Evolutionary conservation across 2,113 vertebrate species (phyloP), one percentile per base, ranked within the genome.

Genomic region (Dicentrarchus labrax): DNA sequence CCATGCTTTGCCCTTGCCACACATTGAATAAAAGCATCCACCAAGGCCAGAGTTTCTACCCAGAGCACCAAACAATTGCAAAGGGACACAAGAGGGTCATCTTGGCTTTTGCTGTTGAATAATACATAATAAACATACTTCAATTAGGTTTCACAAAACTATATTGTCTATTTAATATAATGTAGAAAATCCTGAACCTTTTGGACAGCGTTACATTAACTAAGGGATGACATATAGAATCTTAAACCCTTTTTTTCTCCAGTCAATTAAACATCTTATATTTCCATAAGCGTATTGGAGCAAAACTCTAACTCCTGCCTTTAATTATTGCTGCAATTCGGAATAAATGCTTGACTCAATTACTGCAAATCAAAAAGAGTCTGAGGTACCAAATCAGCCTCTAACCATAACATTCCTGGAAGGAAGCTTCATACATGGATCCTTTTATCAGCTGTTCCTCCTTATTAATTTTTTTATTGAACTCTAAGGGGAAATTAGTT

Each of bases 401-500:
- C 73, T 30, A 86, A 89, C 87, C 86, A 78, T 76, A 85, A 86
- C 80, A 60, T 68, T 81, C 68, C 43, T 86, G 75, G 83, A 79
- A 75, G 48, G 61, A 86, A 80, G 74, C 83, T 84, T 86, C 82
- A 83, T 88, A 87, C 85, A 85, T 85, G 83, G 79, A 81, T 88
- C 85, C 87, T 80, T 87, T 92, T 90, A 93, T 93, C 92, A 91
- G 91, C 86, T 89, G 78, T 84, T 89, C 67, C 79, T 93, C 60
- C 82, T 87, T 89, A 89, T 91, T 93, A 86, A 85, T 90, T 84
- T 93, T 88, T 89, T 86, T 89, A 92, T 89, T 90, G 84, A 92
- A 91, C 91, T 93, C 91, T 88, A 6, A 79, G 76, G 91, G 91
- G 92, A 94, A 94, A 93, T 93, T 91, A 92, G 88, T 82, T 70